These are phyloP conservation scores for Aphodius sticticus DNA, from an alignment of 2,888 invertebrate genomes.

Conservation along the genomic window DNA sequence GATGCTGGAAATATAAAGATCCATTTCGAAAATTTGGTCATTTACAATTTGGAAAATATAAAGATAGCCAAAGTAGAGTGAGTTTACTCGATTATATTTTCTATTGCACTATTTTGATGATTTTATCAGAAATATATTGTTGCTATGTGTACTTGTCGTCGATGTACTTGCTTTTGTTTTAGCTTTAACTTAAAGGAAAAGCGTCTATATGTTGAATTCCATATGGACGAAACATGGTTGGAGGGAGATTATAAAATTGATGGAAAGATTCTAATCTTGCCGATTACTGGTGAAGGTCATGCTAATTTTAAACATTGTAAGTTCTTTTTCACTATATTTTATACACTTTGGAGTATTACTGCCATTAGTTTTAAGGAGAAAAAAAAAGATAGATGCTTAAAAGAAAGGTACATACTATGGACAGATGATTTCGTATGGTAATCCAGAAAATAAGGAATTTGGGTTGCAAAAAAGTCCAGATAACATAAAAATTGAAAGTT, in stretches of 20 bases:
- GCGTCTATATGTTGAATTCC: background rate
- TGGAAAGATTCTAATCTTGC: conserved; percentile 26
- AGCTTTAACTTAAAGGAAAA: conserved; percentile 9
- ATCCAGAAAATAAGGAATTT: too few species aligned
- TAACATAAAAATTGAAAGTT: too few species aligned
- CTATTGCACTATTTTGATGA: too few species aligned
- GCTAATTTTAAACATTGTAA: background rate
- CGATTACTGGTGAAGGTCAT: conserved; percentile 27
- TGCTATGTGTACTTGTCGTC: too few species aligned
- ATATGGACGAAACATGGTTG: background rate
- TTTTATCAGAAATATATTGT: too few species aligned
- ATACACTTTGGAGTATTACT: too few species aligned
- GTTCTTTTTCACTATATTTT: background rate
- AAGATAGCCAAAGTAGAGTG: background rate
- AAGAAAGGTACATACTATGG: too few species aligned
- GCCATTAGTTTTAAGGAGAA: too few species aligned
- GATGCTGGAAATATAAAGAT: background rate
- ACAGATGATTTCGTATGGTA: too few species aligned
- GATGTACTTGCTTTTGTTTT: background rate
- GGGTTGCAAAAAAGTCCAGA: too few species aligned
- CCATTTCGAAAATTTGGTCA: background rate
- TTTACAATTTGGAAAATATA: background rate
- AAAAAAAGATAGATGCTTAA: too few species aligned
- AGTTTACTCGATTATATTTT: background rate
- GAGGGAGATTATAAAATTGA: conserved; percentile 24